Evolutionary conservation across 2,113 vertebrate species (phyloP), one percentile per base, ranked within the genome.

Genomic region (Ciconia boyciana): DNA sequence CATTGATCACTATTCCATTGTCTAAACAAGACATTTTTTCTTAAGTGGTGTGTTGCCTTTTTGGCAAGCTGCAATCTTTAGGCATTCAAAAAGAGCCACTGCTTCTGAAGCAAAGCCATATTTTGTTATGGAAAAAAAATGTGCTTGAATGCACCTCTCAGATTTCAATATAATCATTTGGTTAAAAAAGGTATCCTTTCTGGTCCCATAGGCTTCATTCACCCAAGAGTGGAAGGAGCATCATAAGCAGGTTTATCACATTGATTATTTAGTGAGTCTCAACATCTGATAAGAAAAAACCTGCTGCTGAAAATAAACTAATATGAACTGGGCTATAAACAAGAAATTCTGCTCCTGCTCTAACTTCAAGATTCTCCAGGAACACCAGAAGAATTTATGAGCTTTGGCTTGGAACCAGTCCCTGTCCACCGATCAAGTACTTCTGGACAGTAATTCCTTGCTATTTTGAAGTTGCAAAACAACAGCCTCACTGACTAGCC

Each of bases 221-320:
- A 51, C 24, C 13, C 14, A 72, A 10, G 8, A 71, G 4, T 28
- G 13, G 43, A 79, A 76, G 0, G 0, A 83, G 10, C n/a, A 48
- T 44, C 58, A 29, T 14, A 5, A 74, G 11, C 31, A 69, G 16
- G 31, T 41, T 74, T 69, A 61, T 52, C 26, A 20, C 5, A 4
- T 28, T 74, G 64, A 70, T 48, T 61, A 36, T 9, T 66, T 41
- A 54, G 16, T 25, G 11, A 19, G 6, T n/a, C 17, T 61, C 36
- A 57, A 90, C 7, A 18, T 69, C 31, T 61, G 31, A n/a, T 70
- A 9, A 65, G 55, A 13, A 13, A 39, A 61, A 80, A 36, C 57
- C 2, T 43, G 39, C 20, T 62, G 17, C 26, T 66, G 52, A 65
- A 72, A 51, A 57, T 26, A 68, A 90, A 88, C 7, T 36, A 80